A percentile compares a stretch with the other conserved stretches of the same genome.
Evolutionary conservation across 2,797 vertebrate genomes (phyloP).

Genomic region (Miichthys miiuy): DNA sequence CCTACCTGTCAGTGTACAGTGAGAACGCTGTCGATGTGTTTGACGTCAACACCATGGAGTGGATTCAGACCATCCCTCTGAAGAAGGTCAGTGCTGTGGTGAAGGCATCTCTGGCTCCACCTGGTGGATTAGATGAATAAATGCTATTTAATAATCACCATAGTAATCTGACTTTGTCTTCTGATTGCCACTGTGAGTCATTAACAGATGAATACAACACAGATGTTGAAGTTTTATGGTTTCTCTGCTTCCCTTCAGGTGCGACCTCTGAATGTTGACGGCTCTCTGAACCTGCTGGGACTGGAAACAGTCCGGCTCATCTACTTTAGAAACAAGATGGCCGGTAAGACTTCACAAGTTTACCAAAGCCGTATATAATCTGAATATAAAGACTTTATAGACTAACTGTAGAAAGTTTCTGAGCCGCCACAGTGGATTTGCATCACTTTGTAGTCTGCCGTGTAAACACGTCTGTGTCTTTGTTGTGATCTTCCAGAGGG

Average conservation of each 20-base stretch:
- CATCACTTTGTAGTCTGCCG: conserved; percentile 13
- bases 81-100: conserved; percentile 89
- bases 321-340: conserved; percentile 99
- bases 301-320: conserved; percentile 96
- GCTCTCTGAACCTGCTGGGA: conserved; percentile 96
- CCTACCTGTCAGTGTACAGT: conserved; percentile 98
- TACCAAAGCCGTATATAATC: no score
- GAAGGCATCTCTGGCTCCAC: conserved; percentile 42
- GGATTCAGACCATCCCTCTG: conserved; percentile 98
- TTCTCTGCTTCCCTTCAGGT: conserved; percentile 83
- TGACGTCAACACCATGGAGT: conserved; percentile 99
- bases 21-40: conserved; percentile 98
- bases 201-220: no score
- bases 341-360: conserved; percentile 85
- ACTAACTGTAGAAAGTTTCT: conserved; percentile 4
- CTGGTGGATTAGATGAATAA: conserved; percentile 45
- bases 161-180: not conserved
- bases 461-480: conserved; percentile 25
- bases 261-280: conserved; percentile 95
- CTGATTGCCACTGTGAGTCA: not conserved
- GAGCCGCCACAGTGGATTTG: not conserved
- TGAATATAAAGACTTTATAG: not conserved
- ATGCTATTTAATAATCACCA: not conserved
- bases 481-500: conserved; percentile 88
- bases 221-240: not conserved